Evolutionary conservation across 1,140 invertebrate genomes (phyloP), one percentile per base, ranked within the genome.

Genomic region (Thalassaphorura encarpata): DNA sequence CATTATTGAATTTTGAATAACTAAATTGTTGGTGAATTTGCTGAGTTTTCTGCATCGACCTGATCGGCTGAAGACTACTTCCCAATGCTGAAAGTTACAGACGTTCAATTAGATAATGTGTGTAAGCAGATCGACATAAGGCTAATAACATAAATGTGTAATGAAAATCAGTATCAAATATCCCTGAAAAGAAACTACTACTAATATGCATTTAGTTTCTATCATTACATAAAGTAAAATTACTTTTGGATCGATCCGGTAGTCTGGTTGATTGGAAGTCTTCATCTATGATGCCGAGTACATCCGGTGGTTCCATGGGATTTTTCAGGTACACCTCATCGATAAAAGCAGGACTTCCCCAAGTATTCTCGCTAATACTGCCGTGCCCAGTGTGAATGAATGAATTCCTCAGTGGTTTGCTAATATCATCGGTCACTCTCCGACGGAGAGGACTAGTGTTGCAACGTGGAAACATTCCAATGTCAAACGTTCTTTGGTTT

Each of bases 401-500:
- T n/a, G 87, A 88, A 68, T 89, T 84, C 62, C 84, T 78, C 16
- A 91, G 67, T 0, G 85, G 84, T 66, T 81, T 81, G 63, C 83
- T 85, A 26, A 87, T 87, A 66, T 87, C 84, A 46, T 82, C 77
- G 0, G 76, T 67, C n/a, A 77, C 76, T 66, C 79, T 80, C 16
- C 75, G 73, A n/a, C 80, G 68, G 72, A 82, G 79, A 0, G 81
- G 79, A 66, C 85, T 81, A 0, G 85, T 79, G 13, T 85, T 69
- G 61, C 79, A 80, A 5, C 85, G 75, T 52, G 74, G 80, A 69
- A 82, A 81, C 51, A 69, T 58, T 4, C 89, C 92, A 47, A 97
- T 82, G 63, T 91, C 80, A 66, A 84, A 86, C 0, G 88, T 92
- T 50, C 87, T 75, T 70, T 90, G 85, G 72, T 94, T 95, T 71